Evolutionary conservation across 2,888 invertebrate species (phyloP), one percentile per base, ranked within the genome.

Genomic region (Therioaphis trifolii): DNA sequence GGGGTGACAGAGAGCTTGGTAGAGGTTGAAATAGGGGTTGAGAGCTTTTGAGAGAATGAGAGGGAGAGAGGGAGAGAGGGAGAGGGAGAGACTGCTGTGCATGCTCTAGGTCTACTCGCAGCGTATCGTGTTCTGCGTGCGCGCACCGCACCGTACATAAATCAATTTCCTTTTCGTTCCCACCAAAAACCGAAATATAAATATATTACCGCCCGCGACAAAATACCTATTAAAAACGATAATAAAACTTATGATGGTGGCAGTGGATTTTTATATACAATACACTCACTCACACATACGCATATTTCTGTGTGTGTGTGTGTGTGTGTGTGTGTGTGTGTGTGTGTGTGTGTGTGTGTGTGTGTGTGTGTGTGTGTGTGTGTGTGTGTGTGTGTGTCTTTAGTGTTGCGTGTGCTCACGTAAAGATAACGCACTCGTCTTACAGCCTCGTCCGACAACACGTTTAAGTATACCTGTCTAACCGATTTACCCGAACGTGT

Each of bases 51-150:
- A 14, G 15, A 27, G 14, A 12, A n/a, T 7, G 14, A 27, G 55
- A 5, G 69, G 14, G 27, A n/a, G 72, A 24, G 74, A 9, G 49
- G 0, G 72, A 18, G 9, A 55, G 21, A 15, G 43, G 4, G 58
- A 40, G 40, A 58, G 24, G 14, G 61, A 24, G 11, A 35, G 40
- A n/a, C n/a, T n/a, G n/a, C n/a, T n/a, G n/a, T n/a, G n/a, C n/a
- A n/a, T 55, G 58, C 58, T 58, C 58, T n/a, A n/a, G 49, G 49
- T 49, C 24, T 46, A 40, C 43, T 14, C 14, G 15, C 24, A 12
- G 35, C 49, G 49, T 77, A 77, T 77, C 63, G 49, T 15, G 29
- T 63, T 63, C 63, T 46, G 61, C 63, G 76, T 76, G 63, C 35
- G 63, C 29, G 63, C 29, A 49, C 49, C 27, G 4, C 49, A 27